These are phyloP conservation scores for Nematolebias whitei DNA, from an alignment of 2,113 vertebrate species.

Conservation along the genomic window DNA sequence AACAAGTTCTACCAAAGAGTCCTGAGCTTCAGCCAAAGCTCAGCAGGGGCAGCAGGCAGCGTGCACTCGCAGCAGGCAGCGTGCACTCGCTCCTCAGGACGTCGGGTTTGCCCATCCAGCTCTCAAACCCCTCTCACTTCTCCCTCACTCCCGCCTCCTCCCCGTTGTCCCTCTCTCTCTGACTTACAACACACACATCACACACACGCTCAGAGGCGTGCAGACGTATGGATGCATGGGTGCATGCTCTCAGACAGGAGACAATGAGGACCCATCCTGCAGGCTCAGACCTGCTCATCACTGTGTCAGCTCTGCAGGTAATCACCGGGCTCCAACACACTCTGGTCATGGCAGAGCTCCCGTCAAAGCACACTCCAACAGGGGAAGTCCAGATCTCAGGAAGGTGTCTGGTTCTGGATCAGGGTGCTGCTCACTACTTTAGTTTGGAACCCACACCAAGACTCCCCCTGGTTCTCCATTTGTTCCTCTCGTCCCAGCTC, in stretches of 20 bases:
- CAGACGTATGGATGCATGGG: slow-evolving; percentile 48
- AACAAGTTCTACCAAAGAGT: slow-evolving; percentile 45
- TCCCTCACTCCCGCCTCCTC: slow-evolving; percentile 51
- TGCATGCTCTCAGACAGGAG: slow-evolving; percentile 29
- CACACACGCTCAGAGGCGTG: slow-evolving; percentile 38
- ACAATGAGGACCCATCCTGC: slow-evolving; percentile 25
- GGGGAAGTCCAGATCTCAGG: slow-evolving; percentile 27
- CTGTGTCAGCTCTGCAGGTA: slow-evolving; percentile 18
- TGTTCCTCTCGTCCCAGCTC: background rate
- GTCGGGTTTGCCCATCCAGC: slow-evolving; percentile 57
- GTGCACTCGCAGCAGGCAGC: no score
- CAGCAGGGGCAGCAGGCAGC: slow-evolving; percentile 45
- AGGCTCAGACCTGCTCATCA: slow-evolving; percentile 38
- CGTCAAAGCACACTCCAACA: slow-evolving; percentile 13
- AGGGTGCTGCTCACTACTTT: slow-evolving; percentile 5
- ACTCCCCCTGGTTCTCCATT: background rate
- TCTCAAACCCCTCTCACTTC: slow-evolving; percentile 60
- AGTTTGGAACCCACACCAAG: background rate
- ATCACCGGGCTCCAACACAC: no score
- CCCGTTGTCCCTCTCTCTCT: slow-evolving; percentile 57
- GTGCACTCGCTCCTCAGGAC: slow-evolving; percentile 59
- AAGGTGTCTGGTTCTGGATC: slow-evolving; percentile 10
- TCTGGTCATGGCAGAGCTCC: slow-evolving; percentile 28
- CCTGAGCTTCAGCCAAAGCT: slow-evolving; percentile 46
- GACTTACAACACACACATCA: slow-evolving; percentile 48